Base-by-base conservation (phyloP, 2,113 vertebrate genomes). In the Equus quagga region DNA sequence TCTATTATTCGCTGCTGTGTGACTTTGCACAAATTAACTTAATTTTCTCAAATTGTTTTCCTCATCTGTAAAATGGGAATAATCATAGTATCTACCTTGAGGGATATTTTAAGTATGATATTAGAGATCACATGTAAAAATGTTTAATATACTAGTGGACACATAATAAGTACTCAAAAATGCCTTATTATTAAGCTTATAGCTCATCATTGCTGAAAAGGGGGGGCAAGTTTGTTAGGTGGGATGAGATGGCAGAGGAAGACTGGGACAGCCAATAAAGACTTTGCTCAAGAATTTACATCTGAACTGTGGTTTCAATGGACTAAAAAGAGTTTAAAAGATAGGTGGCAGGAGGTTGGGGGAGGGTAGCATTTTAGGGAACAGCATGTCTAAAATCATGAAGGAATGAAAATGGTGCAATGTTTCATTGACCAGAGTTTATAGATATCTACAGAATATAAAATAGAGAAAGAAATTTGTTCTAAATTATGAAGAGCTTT, bases 121-220 rank as follows among this genome's bases (percentile, higher is more conserved):
- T 89, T 89, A 89, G 36, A 79, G 8, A 84, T 10, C 56, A 24
- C 41, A 36, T 73, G 31, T 73, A 41, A 81, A 95, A 97, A 86
- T 81, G n/a, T 65, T 31, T 41, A n/a, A n/a, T 85, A 65, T 85
- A 75, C 28, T 85, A 82, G 26, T 60, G 65, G 33, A 79, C n/a
- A 86, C 31, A 31, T 81, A 79, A 46, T 62, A 69, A 86, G 44
- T 60, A 73, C 72, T 84, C 62, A 85, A 72, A 72, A 89, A 81
- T 89, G 18, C 49, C 58, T 83, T 76, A 89, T 82, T 56, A 64
- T 83, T 92, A 80, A 49, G n/a, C 26, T 6, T 31, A 89, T 44
- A 51, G 26, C 51, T 84, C 79, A 56, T 21, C 31, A 41, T 83
- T 60, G 13, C 28, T 62, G 36, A 54, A 44, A 44, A 23, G 14